Evolutionary conservation across 1,140 invertebrate species (phyloP).

Genomic region (Mesaphorura yosii): DNA sequence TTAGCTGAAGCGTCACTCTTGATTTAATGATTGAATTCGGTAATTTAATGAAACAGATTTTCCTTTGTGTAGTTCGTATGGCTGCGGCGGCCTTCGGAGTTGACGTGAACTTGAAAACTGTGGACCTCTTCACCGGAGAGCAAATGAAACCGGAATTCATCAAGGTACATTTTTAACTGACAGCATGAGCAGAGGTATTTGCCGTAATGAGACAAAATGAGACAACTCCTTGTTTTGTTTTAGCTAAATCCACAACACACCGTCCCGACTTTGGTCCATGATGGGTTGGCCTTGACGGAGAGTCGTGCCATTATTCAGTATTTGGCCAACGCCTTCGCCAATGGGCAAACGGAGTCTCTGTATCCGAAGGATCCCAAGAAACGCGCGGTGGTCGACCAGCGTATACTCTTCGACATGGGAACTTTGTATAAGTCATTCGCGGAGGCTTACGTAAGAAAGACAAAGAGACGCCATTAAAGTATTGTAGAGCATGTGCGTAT

Average conservation of each 20-base stretch:
- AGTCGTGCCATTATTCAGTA: constrained; percentile 50
- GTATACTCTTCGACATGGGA: constrained; percentile 60
- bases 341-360: constrained; percentile 53
- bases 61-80: constrained; percentile 50
- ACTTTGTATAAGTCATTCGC: constrained; percentile 50
- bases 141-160: constrained; percentile 56
- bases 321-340: constrained; percentile 51
- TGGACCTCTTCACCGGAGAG: constrained; percentile 53
- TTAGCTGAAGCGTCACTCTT: too few relatives aligned
- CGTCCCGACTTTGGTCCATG: constrained; percentile 54
- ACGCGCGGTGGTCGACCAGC: constrained; percentile 57
- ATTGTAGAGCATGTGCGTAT: too few relatives aligned
- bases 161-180: constrained; percentile 53
- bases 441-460: too few relatives aligned
- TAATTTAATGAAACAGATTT: too few relatives aligned
- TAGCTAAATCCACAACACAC: constrained; percentile 56
- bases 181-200: neutral
- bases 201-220: too few relatives aligned
- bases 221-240: neutral
- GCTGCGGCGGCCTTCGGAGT: constrained; percentile 55
- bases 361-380: constrained; percentile 55
- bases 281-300: constrained; percentile 46
- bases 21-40: too few relatives aligned
- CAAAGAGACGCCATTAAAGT: too few relatives aligned
- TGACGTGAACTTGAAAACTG: constrained; percentile 55